Base-by-base conservation (phyloP, 2,888 invertebrate species). In the Amphipyra tragopoginis region DNA sequence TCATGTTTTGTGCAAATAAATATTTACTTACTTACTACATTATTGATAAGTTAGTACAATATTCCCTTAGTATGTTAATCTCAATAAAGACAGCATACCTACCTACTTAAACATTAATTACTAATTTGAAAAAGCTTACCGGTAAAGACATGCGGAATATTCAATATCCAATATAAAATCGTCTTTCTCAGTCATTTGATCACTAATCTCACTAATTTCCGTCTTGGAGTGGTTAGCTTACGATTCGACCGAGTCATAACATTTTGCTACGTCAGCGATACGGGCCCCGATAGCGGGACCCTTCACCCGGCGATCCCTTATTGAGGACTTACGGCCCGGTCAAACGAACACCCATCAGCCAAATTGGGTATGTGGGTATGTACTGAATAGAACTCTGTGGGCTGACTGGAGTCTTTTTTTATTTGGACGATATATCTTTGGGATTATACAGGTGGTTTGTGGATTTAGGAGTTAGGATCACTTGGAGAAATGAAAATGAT, bases 321-420 rank as follows among this genome's bases (percentile, higher is more conserved):
- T 60, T 56, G 71, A 68, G 43, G 54, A 52, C 61, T 69, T 74
- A 57, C 62, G 21, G 61, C 59, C 39, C 65, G 73, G 73, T 58
- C 68, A 65, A 67, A 68, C 51, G 77, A 47, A 58, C 47, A 61
- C 39, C 52, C 63, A 73, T 73, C 62, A 63, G 45, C 52, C 33
- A 77, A 77, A 75, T 77, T 77, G 75, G 62, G 67, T 61, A 51
- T 44, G 36, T 77, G 75, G 62, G 67, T 61, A 51, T 44, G 36
- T 49, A 54, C 45, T 57, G 55, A 72, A 72, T 57, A 50, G 39
- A 54, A 53, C 26, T 39, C 45, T 73, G 53, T 5, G 14, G 49
- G 39, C 42, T 40, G 39, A 65, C 26, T 29, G 1, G 7, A 8
- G 11, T 15, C 15, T 51, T 51, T 55, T 53, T 51, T 54, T 36